phyloP scores from a whole-genome alignment of 1,140 invertebrate species.

The Gerris buenoi region DNA sequence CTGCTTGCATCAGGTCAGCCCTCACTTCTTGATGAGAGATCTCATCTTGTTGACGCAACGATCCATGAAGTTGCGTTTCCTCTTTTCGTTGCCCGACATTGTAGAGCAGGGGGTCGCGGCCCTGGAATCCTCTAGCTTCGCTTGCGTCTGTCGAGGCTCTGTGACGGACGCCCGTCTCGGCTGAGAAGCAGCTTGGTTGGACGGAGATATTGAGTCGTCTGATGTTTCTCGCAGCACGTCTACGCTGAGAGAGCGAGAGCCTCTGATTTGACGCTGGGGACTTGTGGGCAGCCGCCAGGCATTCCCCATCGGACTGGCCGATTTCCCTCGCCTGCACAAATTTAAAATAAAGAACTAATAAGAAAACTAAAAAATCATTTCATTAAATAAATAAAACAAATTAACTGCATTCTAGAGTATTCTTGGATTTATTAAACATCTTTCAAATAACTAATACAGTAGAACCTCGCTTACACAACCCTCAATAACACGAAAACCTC shows the following conservation, averaged over 20 bases:
- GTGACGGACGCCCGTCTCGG: conserved; percentile 15
- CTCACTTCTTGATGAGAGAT: conserved; percentile 45
- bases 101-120: background rate
- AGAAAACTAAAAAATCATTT: too few relatives aligned
- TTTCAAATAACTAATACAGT: too few relatives aligned
- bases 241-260: conserved; percentile 5
- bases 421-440: too few relatives aligned
- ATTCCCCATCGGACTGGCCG: conserved; percentile 40
- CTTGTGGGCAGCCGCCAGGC: conserved; percentile 26
- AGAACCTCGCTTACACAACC: too few relatives aligned
- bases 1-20: background rate
- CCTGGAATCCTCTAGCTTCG: conserved; percentile 11
- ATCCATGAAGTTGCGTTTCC: conserved; percentile 52
- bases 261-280: conserved; percentile 12
- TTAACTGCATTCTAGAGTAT: too few relatives aligned
- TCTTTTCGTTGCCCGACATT: conserved; percentile 11
- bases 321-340: conserved; percentile 40
- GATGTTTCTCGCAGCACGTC: conserved; percentile 2
- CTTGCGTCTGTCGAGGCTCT: conserved; percentile 12
- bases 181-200: too few relatives aligned
- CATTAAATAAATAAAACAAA: too few relatives aligned
- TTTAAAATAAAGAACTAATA: too few relatives aligned
- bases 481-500: too few relatives aligned
- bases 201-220: background rate
- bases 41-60: conserved; percentile 59